Evolutionary conservation across 2,797 vertebrate genomes (phyloP).

Genomic region (Platyrinchus mystaceus): DNA sequence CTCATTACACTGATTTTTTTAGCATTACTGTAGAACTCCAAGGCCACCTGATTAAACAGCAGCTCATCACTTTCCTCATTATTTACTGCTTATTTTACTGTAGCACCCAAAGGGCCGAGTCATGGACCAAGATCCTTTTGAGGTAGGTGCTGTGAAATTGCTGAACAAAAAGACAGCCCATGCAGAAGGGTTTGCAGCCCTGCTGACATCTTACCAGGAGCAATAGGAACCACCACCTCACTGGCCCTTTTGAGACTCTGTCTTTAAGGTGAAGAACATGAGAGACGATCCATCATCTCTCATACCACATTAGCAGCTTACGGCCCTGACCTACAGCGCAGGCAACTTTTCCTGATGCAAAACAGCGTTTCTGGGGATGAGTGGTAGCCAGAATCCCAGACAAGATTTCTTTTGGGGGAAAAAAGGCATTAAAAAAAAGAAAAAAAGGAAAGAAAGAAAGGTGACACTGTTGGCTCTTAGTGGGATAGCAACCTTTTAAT

Average conservation of each 20-base stretch:
- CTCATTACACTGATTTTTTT: not conserved
- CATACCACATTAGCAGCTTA: not conserved
- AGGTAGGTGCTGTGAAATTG: constrained; percentile 25
- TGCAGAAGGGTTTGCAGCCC: not conserved
- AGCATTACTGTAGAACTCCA: constrained; percentile 46
- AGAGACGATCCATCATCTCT: not conserved
- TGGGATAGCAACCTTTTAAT: constrained; percentile 44
- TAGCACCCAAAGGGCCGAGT: not conserved
- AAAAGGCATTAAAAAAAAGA: not conserved
- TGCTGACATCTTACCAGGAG: not conserved
- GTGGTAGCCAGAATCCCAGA: constrained; percentile 11
- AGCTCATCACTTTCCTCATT: not conserved
- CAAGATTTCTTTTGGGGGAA: not conserved
- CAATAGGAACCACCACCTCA: not conserved
- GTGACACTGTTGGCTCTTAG: constrained; percentile 63
- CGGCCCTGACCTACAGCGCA: not conserved
- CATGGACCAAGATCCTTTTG: not conserved
- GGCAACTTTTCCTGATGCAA: not conserved
- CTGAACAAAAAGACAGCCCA: not conserved
- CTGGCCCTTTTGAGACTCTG: not conserved
- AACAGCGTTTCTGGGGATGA: not conserved
- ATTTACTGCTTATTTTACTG: not conserved
- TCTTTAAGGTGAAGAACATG: not conserved
- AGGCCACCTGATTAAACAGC: not conserved
- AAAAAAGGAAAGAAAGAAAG: not conserved